These are phyloP conservation scores for Lepidothrix coronata DNA, from an alignment of 2,113 vertebrate species.

Conservation along the genomic window DNA sequence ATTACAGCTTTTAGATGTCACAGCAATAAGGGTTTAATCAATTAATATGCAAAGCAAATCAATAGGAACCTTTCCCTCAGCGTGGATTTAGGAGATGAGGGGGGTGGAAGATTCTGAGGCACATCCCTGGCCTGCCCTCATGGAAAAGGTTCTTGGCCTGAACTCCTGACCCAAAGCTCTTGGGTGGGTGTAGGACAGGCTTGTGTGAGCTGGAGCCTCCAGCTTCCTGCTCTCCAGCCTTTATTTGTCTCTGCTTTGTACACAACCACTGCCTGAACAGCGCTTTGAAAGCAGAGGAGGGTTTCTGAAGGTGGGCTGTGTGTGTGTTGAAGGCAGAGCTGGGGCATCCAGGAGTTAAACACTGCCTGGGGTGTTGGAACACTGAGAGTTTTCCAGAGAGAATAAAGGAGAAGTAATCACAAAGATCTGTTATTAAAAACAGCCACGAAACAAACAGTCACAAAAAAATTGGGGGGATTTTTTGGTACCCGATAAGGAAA, in stretches of 20 bases:
- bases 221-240: background rate
- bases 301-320: background rate
- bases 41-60: rapidly evolving
- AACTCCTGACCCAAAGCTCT: background rate
- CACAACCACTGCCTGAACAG: background rate
- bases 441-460: background rate
- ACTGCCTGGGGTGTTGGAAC: background rate
- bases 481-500: background rate
- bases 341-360: background rate
- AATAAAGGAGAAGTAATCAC: background rate
- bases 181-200: background rate
- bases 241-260: background rate
- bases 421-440: background rate
- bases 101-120: background rate
- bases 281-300: background rate
- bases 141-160: background rate
- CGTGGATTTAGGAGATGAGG: background rate
- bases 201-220: background rate
- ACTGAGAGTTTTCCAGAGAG: background rate
- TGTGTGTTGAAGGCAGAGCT: background rate
- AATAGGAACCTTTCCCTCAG: rapidly evolving
- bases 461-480: background rate
- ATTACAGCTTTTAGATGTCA: background rate
- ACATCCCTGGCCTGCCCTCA: background rate
- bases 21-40: background rate